Base-by-base conservation (phyloP, 2,888 invertebrate genomes). In the Acanthosoma haemorrhoidale region DNA sequence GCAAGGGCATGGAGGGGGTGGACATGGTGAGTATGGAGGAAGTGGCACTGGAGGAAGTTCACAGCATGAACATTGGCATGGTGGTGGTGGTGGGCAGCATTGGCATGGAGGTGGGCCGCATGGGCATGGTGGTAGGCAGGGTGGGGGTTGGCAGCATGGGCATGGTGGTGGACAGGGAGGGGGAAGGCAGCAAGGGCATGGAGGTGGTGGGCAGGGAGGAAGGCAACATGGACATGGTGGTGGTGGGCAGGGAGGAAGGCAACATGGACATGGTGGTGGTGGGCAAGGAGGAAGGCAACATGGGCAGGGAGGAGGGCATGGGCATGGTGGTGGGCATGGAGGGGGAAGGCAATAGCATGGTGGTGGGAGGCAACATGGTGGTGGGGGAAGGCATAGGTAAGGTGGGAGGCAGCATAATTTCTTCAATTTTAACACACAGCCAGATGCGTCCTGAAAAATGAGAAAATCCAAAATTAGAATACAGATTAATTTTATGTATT, bases 21-120 rank as follows among this genome's bases (percentile, higher is more conserved):
- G 31, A 6, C 8, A 15, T 25, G 29, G 57, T 31, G 31, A 5
- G 4, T 31, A 58, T 32, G 58, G 58, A n/a, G 58, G 58, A 9
- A 58, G 58, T 29, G 58, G 58, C 15, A 58, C 32, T 58, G 58
- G 58, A 25, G 58, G 58, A 13, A 58, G 25, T 32, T 58, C 58
- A 58, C 58, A 58, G n/a, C 21, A 36, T 16, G 51, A 15, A 11
- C 11, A 15, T 11, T 8, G 51, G 51, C 8, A 16, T 11, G n/a
- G 16, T 8, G 11, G 15, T 15, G 51, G 11, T 43, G 16, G 16
- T 43, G 51, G 16, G 11, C 8, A 16, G 51, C 51, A 43, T 15
- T 8, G 51, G 8, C 11, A 15, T 6, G 15, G 15, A 43, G 51
- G 11, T 11, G 16, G 1, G 25, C 34, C 21, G 32, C 21, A 61